Base-by-base conservation (phyloP, 2,113 vertebrate genomes). In the Dinomys branickii region DNA sequence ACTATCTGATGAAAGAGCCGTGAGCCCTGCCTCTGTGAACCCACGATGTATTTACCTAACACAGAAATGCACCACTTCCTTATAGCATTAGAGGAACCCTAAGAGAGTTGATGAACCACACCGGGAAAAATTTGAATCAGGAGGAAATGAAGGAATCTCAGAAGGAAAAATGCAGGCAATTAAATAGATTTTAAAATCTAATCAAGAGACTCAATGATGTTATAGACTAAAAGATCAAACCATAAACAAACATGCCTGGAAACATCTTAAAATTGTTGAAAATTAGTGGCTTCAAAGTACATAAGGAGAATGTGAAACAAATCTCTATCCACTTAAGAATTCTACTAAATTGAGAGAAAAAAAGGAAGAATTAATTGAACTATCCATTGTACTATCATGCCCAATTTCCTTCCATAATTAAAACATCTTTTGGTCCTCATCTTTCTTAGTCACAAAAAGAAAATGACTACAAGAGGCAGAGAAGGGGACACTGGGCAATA, bases 161-260 rank as follows among this genome's bases (percentile, higher is more conserved):
- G n/a, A 93, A 91, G 38, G 93, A 95, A 94, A 52, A 96, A 88
- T 24, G 16, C 26, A 75, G 41, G 41, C 20, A 67, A 88, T 83
- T 89, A 91, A 38, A 88, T 33, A 50, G 56, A 93, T n/a, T 90
- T 89, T 78, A 14, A 54, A 96, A 95, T 88, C 20, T 63, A 85
- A 87, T 93, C 89, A 85, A 85, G 69, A 96, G 94, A 94, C 19
- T 47, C 85, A 95, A 85, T 82, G 30, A 85, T 35, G 73, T 91
- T 85, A 77, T 13, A 80, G 41, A 94, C 30, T 44, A 77, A 61
- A 92, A 94, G 52, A 82, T 35, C 38, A 92, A 88, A 63, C 20
- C 44, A 33, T 80, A 80, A 95, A 83, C 19, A 89, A 91, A 88
- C 50, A 94, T 12, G 50, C 17, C 44, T 59, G 38, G 33, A 96